Conservation (phyloP, 2,113 vertebrate genomes). For the Clarias magur region DNA sequence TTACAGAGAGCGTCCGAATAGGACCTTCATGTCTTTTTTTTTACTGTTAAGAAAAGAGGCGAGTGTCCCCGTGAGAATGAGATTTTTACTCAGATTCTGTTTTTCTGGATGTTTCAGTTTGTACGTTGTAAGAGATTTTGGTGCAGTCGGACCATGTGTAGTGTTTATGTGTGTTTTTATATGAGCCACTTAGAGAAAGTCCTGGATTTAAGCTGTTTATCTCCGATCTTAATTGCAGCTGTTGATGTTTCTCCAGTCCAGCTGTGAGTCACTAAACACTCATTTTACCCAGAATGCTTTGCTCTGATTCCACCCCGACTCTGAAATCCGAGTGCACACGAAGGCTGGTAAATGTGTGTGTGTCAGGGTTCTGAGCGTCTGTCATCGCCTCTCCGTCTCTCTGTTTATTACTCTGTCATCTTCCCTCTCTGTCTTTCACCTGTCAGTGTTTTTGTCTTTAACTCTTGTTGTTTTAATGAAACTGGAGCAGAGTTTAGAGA, state of each 20-base stretch:
- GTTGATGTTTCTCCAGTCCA: constrained; percentile 55
- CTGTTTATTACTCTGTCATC: background rate
- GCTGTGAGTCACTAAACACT: constrained; percentile 47
- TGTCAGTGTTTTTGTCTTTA: background rate
- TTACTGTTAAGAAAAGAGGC: too few relatives aligned
- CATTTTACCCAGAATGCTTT: constrained; percentile 40
- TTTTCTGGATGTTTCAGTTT: background rate
- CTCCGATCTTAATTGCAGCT: constrained; percentile 65
- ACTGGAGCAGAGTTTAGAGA: background rate
- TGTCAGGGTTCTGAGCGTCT: background rate
- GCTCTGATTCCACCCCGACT: constrained; percentile 62
- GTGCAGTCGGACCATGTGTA: background rate
- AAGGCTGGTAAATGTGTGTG: constrained; percentile 6
- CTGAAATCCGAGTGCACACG: constrained; percentile 20
- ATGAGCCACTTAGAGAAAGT: background rate
- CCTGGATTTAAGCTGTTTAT: background rate
- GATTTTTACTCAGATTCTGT: background rate
- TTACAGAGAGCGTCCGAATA: too few relatives aligned
- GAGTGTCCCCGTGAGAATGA: too few relatives aligned
- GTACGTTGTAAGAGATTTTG: background rate
- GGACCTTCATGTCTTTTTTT: too few relatives aligned
- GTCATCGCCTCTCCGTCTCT: background rate
- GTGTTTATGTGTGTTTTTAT: background rate
- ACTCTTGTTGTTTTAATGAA: background rate
- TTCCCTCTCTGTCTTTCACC: background rate